A percentile compares a stretch with the other conserved stretches of the same genome.
Evolutionary conservation across 2,113 vertebrate genomes (phyloP).

Genomic region (Buteo buteo): DNA sequence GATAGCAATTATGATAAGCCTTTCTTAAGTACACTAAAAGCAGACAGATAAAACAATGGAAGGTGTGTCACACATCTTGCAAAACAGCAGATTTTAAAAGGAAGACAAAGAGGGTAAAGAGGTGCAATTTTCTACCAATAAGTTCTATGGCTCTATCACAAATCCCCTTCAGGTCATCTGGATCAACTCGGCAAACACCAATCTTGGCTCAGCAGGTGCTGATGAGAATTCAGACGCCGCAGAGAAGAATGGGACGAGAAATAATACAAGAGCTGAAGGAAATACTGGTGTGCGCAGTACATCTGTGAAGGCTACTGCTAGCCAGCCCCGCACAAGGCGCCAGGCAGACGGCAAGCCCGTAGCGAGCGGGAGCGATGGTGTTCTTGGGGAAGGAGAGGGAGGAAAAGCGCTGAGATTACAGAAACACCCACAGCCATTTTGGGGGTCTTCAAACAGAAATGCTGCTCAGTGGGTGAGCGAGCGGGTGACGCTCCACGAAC

Average conservation of each 20-base stretch:
- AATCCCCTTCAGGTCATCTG: neutral
- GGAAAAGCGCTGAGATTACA: neutral
- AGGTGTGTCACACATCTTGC: neutral
- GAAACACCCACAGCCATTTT: neutral
- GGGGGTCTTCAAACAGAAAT: neutral
- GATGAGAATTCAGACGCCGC: neutral
- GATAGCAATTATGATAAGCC: fast-evolving
- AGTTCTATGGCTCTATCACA: neutral
- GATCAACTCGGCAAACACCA: slow-evolving; percentile 4
- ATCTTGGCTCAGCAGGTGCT: neutral
- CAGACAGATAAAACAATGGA: neutral
- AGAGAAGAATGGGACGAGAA: neutral
- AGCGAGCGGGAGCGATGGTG: neutral
- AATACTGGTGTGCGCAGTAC: neutral
- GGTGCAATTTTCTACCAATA: neutral
- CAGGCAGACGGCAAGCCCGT: neutral
- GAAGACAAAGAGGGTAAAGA: neutral
- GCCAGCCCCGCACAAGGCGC: neutral
- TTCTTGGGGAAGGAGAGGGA: neutral
- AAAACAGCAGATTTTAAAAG: neutral
- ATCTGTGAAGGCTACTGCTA: slow-evolving; percentile 5
- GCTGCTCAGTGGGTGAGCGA: neutral
- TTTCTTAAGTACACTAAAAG: neutral
- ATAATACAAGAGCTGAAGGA: neutral
- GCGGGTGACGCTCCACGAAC: neutral